phyloP scores from a whole-genome alignment of 2,797 vertebrate genomes.

The Danio jaintianensis region DNA sequence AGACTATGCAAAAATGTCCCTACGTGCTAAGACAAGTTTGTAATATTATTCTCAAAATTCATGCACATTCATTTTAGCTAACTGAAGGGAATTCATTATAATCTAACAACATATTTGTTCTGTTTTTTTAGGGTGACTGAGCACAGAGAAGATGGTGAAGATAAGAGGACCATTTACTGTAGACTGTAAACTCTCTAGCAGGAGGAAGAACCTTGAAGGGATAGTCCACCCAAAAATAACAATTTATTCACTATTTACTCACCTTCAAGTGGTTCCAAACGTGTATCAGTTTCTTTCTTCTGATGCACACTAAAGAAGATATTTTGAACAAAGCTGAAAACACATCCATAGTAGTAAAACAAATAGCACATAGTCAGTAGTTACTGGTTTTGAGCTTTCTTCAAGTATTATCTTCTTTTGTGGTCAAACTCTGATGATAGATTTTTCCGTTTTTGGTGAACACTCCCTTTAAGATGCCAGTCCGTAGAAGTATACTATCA shows the following conservation, averaged over 20 bases:
- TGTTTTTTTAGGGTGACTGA: background rate
- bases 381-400: no score
- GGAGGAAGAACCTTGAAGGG: background rate
- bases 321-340: no score
- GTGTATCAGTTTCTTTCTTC: no score
- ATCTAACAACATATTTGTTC: background rate
- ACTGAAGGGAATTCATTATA: background rate
- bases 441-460: no score
- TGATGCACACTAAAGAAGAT: no score
- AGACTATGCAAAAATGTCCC: slow-evolving; percentile 49
- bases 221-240: no score
- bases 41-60: background rate
- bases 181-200: background rate
- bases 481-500: background rate
- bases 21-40: slow-evolving; percentile 36
- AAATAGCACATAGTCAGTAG: no score
- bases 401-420: no score
- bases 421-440: no score
- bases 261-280: no score
- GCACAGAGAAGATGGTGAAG: background rate
- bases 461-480: background rate
- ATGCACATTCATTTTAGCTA: background rate
- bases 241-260: no score
- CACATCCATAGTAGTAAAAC: no score
- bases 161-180: background rate